Conservation (phyloP, 1,140 invertebrate genomes). For the Diabrotica undecimpunctata region DNA sequence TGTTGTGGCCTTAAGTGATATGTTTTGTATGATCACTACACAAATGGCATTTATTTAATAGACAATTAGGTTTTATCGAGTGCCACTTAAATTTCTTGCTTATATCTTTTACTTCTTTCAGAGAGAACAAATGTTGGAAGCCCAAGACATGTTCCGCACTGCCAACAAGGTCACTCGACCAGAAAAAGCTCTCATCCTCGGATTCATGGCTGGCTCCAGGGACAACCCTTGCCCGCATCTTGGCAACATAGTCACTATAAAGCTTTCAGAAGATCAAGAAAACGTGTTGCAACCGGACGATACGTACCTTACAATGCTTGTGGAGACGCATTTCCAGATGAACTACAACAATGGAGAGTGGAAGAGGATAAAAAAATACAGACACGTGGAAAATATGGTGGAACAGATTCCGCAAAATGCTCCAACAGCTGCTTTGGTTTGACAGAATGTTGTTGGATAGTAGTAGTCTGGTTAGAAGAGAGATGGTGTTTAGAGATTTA, state of each 20-base stretch:
- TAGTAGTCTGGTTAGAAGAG: background rate
- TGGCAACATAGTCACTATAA: slow-evolving; percentile 89
- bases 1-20: no score
- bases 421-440: slow-evolving; percentile 36
- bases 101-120: slow-evolving; percentile 41
- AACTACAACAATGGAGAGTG: slow-evolving; percentile 93
- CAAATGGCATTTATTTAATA: no score
- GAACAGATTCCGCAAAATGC: slow-evolving; percentile 39
- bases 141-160: slow-evolving; percentile 95
- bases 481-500: no score
- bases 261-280: slow-evolving; percentile 84
- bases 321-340: slow-evolving; percentile 95
- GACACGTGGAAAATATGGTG: slow-evolving; percentile 58
- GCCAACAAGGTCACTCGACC: slow-evolving; percentile 93
- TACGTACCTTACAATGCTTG: slow-evolving; percentile 69
- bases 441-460: slow-evolving; percentile 26
- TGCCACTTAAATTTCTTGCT: no score
- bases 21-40: no score
- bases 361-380: slow-evolving; percentile 85
- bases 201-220: slow-evolving; percentile 95
- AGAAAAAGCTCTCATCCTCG: slow-evolving; percentile 94
- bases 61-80: no score
- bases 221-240: slow-evolving; percentile 93
- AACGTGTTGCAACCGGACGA: slow-evolving; percentile 73
- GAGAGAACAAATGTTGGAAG: slow-evolving; percentile 95